Conservation (phyloP, 2,113 vertebrate species). For the Myotis lucifugus region DNA sequence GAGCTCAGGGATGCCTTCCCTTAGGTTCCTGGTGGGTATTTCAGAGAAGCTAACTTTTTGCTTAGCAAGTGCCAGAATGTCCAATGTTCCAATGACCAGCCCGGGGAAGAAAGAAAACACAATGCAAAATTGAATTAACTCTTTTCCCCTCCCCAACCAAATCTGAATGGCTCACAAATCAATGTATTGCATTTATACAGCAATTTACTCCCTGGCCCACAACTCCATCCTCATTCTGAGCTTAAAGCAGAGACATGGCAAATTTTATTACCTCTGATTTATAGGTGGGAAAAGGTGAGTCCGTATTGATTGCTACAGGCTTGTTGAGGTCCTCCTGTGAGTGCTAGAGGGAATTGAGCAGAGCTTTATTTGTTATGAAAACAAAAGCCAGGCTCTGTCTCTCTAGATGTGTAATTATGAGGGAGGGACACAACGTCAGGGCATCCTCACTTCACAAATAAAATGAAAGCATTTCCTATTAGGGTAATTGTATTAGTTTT, state of each 20-base stretch:
- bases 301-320: neutral
- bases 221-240: neutral
- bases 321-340: slow-evolving; percentile 17
- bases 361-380: slow-evolving; percentile 59
- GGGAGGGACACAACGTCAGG: neutral
- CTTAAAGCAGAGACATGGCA: neutral
- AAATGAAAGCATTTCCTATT: slow-evolving; percentile 13
- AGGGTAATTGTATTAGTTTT: slow-evolving; percentile 7
- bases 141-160: neutral
- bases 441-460: slow-evolving; percentile 52
- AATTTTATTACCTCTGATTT: slow-evolving; percentile 72
- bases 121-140: slow-evolving; percentile 43
- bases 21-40: neutral
- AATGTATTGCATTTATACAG: neutral
- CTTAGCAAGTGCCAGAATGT: neutral
- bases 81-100: neutral
- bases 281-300: slow-evolving; percentile 5
- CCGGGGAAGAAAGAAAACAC: slow-evolving; percentile 32
- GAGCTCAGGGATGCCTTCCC: neutral
- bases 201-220: neutral
- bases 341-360: neutral
- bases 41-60: neutral
- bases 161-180: slow-evolving; percentile 48
- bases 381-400: slow-evolving; percentile 13
- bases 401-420: slow-evolving; percentile 19